Evolutionary conservation across 1,140 invertebrate species (phyloP), one percentile per base, ranked within the genome.

Genomic region (Dreissena rostriformis): DNA sequence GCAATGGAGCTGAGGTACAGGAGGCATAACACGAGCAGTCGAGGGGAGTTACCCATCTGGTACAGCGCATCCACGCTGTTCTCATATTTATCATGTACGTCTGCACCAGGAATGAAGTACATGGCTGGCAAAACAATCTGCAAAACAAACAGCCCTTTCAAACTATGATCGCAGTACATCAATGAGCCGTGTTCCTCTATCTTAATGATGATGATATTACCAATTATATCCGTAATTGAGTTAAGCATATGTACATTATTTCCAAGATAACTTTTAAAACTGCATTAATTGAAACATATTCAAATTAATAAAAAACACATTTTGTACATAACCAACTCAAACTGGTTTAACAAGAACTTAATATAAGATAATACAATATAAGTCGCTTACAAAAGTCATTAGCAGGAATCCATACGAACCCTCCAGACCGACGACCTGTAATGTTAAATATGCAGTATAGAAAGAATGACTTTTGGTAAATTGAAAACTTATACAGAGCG

Each of bases 11-110:
- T 39, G 6, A 92, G 87, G 76, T 92, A 92, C 6, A 92, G 86
- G 0, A 92, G 78, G 81, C 90, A 91, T 74, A 92, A 90, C 14
- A 89, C 84, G 14, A 92, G 78, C 6, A 92, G 85, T 61, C 80
- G 79, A 12, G 87, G 83, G 65, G 87, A 89, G 78, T 91, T 87
- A 17, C 65, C 85, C 2, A 92, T 91, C 86, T 92, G 92, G 63
- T 90, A 91, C 63, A 92, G 66, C 26, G 91, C 92, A 86, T 92
- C 92, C 0, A 92, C 28, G 72, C 91, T 92, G 88, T 92, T 91
- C 84, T 92, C 92, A 86, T 92, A 92, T 68, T 89, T 89, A 52
- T 90, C 87, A 53, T 90, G 85, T 19, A 90, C 86, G 70, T 91
- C 90, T 55, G 77, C 67, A 12, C 91, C 91, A 6, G 91, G 90